phyloP scores from a whole-genome alignment of 2,113 vertebrate genomes.

The Microtus montanus region DNA sequence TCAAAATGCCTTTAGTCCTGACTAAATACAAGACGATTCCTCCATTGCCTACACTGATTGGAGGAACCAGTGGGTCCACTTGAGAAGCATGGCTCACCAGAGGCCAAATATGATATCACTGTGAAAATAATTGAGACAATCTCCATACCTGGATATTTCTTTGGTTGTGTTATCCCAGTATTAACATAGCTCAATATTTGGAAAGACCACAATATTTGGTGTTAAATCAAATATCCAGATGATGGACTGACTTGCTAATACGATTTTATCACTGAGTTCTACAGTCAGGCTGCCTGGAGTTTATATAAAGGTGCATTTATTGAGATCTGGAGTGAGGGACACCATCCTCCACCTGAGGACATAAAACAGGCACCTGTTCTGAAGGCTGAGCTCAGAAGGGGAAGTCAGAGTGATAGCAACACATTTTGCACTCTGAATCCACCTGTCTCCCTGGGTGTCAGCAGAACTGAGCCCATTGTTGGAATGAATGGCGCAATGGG shows the following conservation, averaged over 20 bases:
- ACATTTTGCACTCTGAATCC: not conserved
- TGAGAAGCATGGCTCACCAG: not conserved
- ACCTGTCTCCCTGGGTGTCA: constrained; percentile 45
- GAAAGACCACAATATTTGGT: constrained; percentile 43
- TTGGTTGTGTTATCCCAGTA: constrained; percentile 42
- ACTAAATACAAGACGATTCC: not conserved
- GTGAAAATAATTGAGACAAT: constrained; percentile 29
- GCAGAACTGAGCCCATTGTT: constrained; percentile 29
- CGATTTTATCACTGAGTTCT: not conserved
- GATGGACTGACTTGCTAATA: constrained; percentile 19
- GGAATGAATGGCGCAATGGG: constrained; percentile 27
- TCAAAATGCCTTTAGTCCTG: constrained; percentile 15
- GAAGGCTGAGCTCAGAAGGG: not conserved
- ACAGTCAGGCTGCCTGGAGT: not conserved
- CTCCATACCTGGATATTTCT: not conserved
- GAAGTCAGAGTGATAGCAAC: not conserved
- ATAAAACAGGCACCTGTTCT: not conserved
- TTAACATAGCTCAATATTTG: constrained; percentile 60
- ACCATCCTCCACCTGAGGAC: not conserved
- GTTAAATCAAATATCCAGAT: constrained; percentile 43
- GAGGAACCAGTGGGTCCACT: accelerated
- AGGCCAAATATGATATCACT: not conserved
- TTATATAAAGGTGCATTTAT: not conserved
- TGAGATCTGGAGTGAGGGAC: not conserved
- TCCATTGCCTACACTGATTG: not conserved